Percentiles rank a stretch among this genome's conserved stretches.
Conservation (phyloP, 2,797 vertebrate species). For the Enteromius argenteus region DNA sequence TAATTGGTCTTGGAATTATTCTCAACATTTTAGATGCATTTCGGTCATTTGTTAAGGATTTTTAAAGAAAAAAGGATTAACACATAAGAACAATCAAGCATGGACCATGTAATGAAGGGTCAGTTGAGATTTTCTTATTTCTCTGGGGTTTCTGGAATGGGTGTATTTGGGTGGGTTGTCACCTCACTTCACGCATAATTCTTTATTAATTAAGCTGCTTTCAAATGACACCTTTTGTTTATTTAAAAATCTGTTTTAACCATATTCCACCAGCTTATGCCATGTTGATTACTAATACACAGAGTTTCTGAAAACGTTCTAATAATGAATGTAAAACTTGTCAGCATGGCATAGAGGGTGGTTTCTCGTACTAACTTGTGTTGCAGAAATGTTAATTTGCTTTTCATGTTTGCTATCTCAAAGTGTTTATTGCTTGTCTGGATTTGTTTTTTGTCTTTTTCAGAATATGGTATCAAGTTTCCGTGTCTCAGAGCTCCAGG, state of each 20-base stretch:
- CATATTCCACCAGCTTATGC: not conserved
- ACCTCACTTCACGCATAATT: conserved; percentile 21
- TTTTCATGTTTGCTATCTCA: not conserved
- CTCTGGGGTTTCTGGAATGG: conserved; percentile 56
- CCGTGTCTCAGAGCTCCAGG: conserved; percentile 89
- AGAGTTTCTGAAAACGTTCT: not conserved
- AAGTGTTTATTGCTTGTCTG: conserved; percentile 25
- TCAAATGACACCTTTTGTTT: not conserved
- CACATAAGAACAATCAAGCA: conserved; percentile 66
- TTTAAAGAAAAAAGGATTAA: conserved; percentile 67
- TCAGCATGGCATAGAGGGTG: not conserved
- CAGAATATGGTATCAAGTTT: conserved; percentile 91
- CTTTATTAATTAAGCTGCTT: conserved; percentile 9
- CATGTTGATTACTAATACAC: conserved; percentile 22
- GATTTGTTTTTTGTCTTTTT: conserved; percentile 47
- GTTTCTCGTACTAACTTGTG: not conserved
- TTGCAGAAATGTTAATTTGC: not conserved
- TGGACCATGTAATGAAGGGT: conserved; percentile 66
- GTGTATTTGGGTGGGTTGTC: conserved; percentile 51
- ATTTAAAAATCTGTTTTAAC: conserved; percentile 9
- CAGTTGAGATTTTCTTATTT: conserved; percentile 65
- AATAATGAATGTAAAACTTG: not conserved
- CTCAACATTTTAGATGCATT: conserved; percentile 67
- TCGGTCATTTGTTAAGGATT: conserved; percentile 66
- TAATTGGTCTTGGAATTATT: conserved; percentile 65